phyloP scores from a whole-genome alignment of 2,888 invertebrate genomes.

The Drosophila rellima region DNA sequence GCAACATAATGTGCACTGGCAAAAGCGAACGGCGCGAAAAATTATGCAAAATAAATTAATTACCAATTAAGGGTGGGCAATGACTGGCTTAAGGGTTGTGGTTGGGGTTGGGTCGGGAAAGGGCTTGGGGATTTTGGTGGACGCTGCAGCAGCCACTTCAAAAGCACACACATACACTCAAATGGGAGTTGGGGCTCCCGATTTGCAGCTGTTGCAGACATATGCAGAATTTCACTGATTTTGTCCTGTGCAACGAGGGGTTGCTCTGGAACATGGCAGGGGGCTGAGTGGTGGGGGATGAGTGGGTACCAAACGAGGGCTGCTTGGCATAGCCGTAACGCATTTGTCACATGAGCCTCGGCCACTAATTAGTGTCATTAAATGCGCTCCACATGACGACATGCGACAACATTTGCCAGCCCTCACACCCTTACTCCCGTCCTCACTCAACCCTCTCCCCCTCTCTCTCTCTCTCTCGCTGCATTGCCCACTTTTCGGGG shows the following conservation, averaged over 20 bases:
- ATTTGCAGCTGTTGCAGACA: conserved; percentile 72
- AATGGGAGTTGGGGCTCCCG: conserved; percentile 19
- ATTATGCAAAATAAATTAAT: conserved; percentile 85
- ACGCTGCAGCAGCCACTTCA: conserved; percentile 38
- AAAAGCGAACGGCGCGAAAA: conserved; percentile 60
- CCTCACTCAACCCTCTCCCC: neutral
- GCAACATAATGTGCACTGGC: conserved; percentile 68
- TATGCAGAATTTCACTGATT: conserved; percentile 49
- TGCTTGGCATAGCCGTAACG: conserved; percentile 59
- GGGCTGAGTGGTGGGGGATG: neutral
- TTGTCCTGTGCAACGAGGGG: conserved; percentile 14
- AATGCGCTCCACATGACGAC: conserved; percentile 81
- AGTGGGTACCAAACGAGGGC: conserved; percentile 3
- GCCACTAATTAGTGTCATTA: conserved; percentile 86
- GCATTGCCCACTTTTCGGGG: conserved; percentile 28
- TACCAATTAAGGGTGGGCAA: conserved; percentile 81
- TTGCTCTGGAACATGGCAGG: neutral
- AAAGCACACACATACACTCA: conserved; percentile 10
- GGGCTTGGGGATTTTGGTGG: neutral
- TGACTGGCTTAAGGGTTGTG: conserved; percentile 2
- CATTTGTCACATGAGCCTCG: conserved; percentile 85
- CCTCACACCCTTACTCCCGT: conserved; percentile 14
- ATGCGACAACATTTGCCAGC: conserved; percentile 67
- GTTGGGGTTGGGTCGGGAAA: neutral
- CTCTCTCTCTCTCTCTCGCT: neutral